Evolutionary conservation across 2,888 invertebrate genomes (phyloP).

Genomic region (Capitulum mitella): DNA sequence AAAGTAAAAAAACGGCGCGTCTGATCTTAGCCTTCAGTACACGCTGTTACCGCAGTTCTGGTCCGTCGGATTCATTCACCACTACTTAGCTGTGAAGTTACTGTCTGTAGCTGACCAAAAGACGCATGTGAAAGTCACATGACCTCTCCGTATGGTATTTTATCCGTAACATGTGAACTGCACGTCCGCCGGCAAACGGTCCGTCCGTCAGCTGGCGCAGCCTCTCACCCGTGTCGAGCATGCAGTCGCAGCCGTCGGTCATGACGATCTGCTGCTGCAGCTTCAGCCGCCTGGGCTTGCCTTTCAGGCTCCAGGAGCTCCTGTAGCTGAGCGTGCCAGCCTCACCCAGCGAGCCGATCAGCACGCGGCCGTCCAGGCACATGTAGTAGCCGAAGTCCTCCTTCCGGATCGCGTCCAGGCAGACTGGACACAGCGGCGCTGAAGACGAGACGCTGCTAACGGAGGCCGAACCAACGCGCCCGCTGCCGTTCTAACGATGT

Average conservation of each 20-base stretch:
- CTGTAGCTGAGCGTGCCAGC: background rate
- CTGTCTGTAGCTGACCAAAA: too few species aligned
- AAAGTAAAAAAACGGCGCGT: too few species aligned
- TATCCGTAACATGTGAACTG: too few species aligned
- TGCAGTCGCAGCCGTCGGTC: background rate
- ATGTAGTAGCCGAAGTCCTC: background rate
- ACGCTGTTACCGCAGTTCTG: too few species aligned
- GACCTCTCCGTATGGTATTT: too few species aligned
- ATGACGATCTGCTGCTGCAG: background rate
- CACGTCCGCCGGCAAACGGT: too few species aligned
- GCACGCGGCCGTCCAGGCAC: background rate
- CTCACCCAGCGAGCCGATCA: background rate
- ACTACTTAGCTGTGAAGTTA: too few species aligned
- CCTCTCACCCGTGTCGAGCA: background rate
- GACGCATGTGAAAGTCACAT: too few species aligned
- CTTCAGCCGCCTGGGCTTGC: background rate
- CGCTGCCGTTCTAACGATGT: background rate
- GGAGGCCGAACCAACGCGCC: background rate
- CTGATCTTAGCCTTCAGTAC: too few species aligned
- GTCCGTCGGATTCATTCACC: too few species aligned
- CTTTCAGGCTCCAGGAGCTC: background rate
- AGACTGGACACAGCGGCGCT: background rate
- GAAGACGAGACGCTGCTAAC: too few species aligned
- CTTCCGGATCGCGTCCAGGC: background rate
- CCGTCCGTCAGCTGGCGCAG: too few species aligned